phyloP scores from a whole-genome alignment of 2,113 vertebrate species.

The Caranx ignobilis region DNA sequence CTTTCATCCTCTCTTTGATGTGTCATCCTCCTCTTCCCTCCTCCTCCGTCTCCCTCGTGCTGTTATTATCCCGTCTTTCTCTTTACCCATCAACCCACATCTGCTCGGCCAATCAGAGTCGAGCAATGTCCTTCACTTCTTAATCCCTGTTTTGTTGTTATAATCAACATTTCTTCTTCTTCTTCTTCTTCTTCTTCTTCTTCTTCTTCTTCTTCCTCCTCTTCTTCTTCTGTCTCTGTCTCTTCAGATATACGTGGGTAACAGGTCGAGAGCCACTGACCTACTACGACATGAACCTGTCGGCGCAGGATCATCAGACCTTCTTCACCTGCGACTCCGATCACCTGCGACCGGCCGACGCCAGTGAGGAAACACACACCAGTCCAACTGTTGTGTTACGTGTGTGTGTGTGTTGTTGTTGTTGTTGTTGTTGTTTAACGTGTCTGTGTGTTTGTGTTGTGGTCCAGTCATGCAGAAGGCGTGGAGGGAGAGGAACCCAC shows the following conservation, averaged over 20 bases:
- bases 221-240: neutral
- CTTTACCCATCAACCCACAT: neutral
- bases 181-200: too few species aligned
- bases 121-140: neutral
- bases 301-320: conserved; percentile 97
- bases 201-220: neutral
- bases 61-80: conserved; percentile 23
- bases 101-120: conserved; percentile 5
- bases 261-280: conserved; percentile 97
- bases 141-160: too few species aligned
- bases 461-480: conserved; percentile 97
- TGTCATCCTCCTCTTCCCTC: neutral
- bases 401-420: too few species aligned
- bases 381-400: too few species aligned
- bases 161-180: too few species aligned
- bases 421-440: conserved; percentile 32
- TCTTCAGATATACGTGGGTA: conserved; percentile 94
- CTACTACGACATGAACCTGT: conserved; percentile 99
- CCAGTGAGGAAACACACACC: conserved; percentile 85
- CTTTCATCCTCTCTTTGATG: conserved; percentile 5
- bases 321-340: conserved; percentile 99
- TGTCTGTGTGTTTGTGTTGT: conserved; percentile 70
- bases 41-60: neutral
- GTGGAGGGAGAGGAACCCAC: conserved; percentile 98
- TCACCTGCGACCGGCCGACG: conserved; percentile 94